Evolutionary conservation across 2,888 invertebrate species (phyloP).

Genomic region (Anticlea derivata): DNA sequence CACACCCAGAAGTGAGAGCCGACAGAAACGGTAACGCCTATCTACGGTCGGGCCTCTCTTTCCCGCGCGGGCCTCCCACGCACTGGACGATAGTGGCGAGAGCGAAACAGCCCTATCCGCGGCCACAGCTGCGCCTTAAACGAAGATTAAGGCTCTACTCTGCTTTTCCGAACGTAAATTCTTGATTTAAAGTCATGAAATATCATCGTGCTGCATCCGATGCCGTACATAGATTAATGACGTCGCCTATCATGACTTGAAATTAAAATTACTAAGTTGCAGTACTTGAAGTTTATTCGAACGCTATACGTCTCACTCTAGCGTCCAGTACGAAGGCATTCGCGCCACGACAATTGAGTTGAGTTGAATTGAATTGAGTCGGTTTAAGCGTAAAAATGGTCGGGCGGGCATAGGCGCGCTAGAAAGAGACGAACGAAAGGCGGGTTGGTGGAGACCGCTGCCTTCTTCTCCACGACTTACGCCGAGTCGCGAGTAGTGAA

Average conservation of each 20-base stretch:
- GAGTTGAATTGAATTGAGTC: constrained; percentile 84
- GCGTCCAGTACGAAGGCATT: constrained; percentile 80
- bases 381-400: constrained; percentile 82
- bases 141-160: constrained; percentile 79
- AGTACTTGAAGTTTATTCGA: constrained; percentile 57
- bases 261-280: constrained; percentile 47
- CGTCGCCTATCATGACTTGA: constrained; percentile 29
- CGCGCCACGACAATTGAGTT: constrained; percentile 83
- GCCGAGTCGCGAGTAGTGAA: constrained; percentile 80
- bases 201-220: constrained; percentile 46
- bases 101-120: constrained; percentile 67
- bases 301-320: constrained; percentile 78
- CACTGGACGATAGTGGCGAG: constrained; percentile 78
- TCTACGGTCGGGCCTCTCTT: constrained; percentile 68
- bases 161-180: constrained; percentile 69
- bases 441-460: constrained; percentile 81
- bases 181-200: constrained; percentile 63
- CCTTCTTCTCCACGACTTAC: constrained; percentile 82
- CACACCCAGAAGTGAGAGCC: constrained; percentile 76
- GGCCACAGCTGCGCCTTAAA: constrained; percentile 73
- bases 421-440: constrained; percentile 82
- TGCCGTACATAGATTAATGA: constrained; percentile 35
- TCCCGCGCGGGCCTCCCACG: constrained; percentile 52
- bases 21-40: constrained; percentile 76
- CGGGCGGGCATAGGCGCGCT: constrained; percentile 76